These are phyloP conservation scores for Pseudorhiza aurosa DNA, from an alignment of 30 jellyfish, hydroid and myxozoan species.

Conservation along the genomic window DNA sequence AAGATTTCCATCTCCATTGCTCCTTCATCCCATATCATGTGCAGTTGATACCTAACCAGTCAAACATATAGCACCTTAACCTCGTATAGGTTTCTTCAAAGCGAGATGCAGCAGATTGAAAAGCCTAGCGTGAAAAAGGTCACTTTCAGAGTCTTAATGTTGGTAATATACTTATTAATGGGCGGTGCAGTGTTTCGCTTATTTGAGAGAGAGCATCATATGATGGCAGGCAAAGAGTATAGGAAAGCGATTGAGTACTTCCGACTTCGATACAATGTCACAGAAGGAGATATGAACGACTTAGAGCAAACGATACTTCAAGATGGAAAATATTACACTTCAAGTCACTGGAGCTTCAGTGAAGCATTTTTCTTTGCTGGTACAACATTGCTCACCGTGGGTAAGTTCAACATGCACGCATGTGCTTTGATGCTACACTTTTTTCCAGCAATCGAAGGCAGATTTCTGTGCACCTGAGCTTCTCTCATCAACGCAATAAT, in stretches of 20 bases:
- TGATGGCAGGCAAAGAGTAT: background rate
- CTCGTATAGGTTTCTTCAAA: too few species aligned
- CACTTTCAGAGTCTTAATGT: background rate
- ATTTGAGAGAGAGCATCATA: conserved; percentile 21
- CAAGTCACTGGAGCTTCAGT: conserved; percentile 41
- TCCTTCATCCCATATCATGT: too few species aligned
- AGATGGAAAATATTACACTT: conserved; percentile 12
- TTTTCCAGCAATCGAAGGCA: too few species aligned
- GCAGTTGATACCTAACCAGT: too few species aligned
- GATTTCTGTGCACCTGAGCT: too few species aligned
- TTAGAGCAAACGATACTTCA: conserved; percentile 21
- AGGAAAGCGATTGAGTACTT: background rate
- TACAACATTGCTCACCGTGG: conserved; percentile 56
- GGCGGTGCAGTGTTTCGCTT: conserved; percentile 59
- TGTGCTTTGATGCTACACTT: too few species aligned
- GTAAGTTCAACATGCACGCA: too few species aligned
- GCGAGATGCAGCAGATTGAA: background rate
- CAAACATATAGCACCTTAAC: too few species aligned
- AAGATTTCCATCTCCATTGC: too few species aligned
- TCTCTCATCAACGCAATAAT: too few species aligned
- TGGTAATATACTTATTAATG: background rate
- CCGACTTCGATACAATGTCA: conserved; percentile 20
- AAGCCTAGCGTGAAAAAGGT: conserved; percentile 22
- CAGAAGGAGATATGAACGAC: conserved; percentile 6
- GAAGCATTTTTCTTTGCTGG: conserved; percentile 54